Percentiles rank a stretch among this genome's conserved stretches.
Evolutionary conservation across 2,113 vertebrate genomes (phyloP).

Genomic region (Loxodonta africana): DNA sequence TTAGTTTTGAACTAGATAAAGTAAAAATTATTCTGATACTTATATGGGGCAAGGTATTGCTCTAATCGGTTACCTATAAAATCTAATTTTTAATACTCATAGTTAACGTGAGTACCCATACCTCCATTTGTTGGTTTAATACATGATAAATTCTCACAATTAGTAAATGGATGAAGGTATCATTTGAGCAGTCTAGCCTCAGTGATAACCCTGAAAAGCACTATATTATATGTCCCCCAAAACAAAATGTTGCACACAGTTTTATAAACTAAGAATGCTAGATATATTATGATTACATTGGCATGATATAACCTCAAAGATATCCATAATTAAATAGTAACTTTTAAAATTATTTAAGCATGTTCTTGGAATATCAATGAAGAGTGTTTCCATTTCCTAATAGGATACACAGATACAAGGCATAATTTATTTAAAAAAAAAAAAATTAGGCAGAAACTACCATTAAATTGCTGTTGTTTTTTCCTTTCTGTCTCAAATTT

Average conservation of each 20-base stretch:
- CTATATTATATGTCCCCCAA: not conserved
- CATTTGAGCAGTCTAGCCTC: not conserved
- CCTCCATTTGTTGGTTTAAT: not conserved
- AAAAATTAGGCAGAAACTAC: not conserved
- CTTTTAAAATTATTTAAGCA: constrained; percentile 22
- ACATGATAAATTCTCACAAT: not conserved
- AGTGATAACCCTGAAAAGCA: not conserved
- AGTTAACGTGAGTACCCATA: not conserved
- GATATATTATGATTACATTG: not conserved
- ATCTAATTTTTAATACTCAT: constrained; percentile 3
- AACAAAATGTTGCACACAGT: not conserved
- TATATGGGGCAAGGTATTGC: not conserved
- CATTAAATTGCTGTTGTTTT: not conserved
- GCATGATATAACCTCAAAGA: not conserved
- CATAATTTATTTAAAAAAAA: not conserved
- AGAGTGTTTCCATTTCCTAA: not conserved
- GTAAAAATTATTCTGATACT: not conserved
- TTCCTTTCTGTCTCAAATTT: not conserved
- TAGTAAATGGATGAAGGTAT: not conserved
- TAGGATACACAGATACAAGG: not conserved
- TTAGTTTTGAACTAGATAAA: too few species aligned
- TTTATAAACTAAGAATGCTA: not conserved
- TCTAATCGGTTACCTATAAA: not conserved
- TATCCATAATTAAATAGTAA: not conserved
- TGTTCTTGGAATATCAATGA: not conserved